Base-by-base conservation (phyloP, 2,888 invertebrate species). In the Pomacea canaliculata region DNA sequence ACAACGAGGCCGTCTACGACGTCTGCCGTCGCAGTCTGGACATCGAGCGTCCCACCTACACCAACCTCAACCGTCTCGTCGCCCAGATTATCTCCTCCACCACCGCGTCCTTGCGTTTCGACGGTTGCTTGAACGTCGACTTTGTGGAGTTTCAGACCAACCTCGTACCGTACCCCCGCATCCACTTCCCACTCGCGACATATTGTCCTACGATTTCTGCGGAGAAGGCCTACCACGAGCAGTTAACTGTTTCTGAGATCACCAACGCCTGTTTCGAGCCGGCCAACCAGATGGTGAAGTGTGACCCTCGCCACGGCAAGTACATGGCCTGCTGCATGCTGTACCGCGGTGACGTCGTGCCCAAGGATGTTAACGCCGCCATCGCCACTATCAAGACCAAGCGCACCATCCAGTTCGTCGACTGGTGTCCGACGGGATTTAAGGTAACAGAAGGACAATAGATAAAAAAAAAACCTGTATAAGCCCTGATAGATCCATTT, bases 181-280 rank as follows among this genome's bases (percentile, higher is more conserved):
- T 78, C 71, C 78, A 78, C 78, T 78, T 78, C 60, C 78, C 78
- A 27, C 66, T 78, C 65, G 76, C 71, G 4, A 62, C 78, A 3
- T 78, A 76, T 62, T 59, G 67, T 49, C 78, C 78, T 1, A 27
- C 76, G 46, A 67, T 76, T 66, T 78, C 78, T 46, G 77, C 77
- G 56, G 96, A 97, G 92, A 96, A 96, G 92, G 97, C 97, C 13
- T 96, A 96, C 93, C 96, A 97, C 91, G 97, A 97, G 92, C 96
- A 96, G 79, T 75, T 87, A 65, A 82, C 83, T 12, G 84, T 85
- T 51, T 78, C 85, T 49, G 86, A 87, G 76, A 82, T 87, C 70
- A 87, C 87, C 76, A 87, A 84, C 66, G 81, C 84, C 66, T 84
- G 85, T 72, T 87, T 87, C 69, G 86, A 87, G 75, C 86, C 87